Evolutionary conservation across 2,888 invertebrate species (phyloP).

Genomic region (Stenichneumon culpator): DNA sequence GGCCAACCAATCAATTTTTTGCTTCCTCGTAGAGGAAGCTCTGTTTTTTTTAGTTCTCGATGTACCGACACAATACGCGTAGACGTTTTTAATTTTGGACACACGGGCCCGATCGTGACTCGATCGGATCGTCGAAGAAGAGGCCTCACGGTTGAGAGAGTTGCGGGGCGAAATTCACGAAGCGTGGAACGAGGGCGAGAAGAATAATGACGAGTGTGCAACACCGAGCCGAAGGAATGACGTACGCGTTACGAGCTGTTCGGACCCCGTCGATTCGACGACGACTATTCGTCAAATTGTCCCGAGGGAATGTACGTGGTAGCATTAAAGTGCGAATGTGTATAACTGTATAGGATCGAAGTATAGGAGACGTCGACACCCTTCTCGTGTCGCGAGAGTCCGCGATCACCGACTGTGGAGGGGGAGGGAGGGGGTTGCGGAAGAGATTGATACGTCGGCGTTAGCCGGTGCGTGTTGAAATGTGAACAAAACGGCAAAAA

Average conservation of each 20-base stretch:
- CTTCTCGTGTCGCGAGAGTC: slow-evolving; percentile 22
- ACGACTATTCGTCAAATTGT: slow-evolving; percentile 43
- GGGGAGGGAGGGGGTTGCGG: slow-evolving; percentile 1
- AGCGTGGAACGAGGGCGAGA: not conserved
- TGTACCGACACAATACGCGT: not conserved
- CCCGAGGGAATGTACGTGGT: slow-evolving; percentile 26
- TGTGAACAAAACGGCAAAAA: slow-evolving; percentile 44
- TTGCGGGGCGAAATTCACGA: not conserved
- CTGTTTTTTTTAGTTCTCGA: not conserved
- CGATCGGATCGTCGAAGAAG: not conserved
- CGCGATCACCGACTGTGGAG: slow-evolving; percentile 23
- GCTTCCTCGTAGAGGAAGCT: too few relatives aligned
- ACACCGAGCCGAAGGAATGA: not conserved
- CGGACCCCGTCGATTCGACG: slow-evolving; percentile 21
- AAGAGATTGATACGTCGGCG: slow-evolving; percentile 66
- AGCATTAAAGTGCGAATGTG: slow-evolving; percentile 26
- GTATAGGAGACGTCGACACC: slow-evolving; percentile 33
- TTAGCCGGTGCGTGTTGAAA: slow-evolving; percentile 54
- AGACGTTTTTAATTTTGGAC: slow-evolving; percentile 23
- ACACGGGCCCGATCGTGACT: not conserved
- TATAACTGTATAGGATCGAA: slow-evolving; percentile 1
- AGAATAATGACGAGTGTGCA: slow-evolving; percentile 34
- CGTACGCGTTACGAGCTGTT: slow-evolving; percentile 28
- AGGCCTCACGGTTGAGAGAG: not conserved
- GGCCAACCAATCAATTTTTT: too few relatives aligned